Percentiles rank a stretch among this genome's conserved stretches.
Conservation (phyloP, 2,113 vertebrate genomes). For the Megaceryle torquata region DNA sequence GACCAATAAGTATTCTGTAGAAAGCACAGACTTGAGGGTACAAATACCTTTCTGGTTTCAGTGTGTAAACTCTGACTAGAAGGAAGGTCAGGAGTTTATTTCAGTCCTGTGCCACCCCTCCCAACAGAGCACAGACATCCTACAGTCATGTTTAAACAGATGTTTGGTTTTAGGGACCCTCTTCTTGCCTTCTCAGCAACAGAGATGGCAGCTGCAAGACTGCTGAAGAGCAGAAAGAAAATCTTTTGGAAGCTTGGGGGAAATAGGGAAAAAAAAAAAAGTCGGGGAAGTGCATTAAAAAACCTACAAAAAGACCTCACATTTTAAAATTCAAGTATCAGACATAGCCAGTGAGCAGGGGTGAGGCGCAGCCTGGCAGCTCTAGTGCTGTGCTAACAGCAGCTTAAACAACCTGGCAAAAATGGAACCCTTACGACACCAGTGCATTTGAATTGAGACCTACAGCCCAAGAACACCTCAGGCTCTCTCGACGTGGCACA, state of each 20-base stretch:
- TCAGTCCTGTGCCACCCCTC: not conserved
- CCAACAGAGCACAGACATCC: not conserved
- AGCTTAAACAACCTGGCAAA: not conserved
- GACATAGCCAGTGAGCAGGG: not conserved
- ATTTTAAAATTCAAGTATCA: not conserved
- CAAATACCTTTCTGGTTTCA: not conserved
- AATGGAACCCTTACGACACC: not conserved
- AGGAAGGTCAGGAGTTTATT: not conserved
- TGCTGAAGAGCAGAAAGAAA: not conserved
- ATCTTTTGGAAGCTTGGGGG: not conserved
- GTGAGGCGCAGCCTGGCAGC: not conserved
- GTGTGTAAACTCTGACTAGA: not conserved
- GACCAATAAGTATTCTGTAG: not conserved
- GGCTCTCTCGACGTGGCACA: not conserved
- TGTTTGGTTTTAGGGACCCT: not conserved
- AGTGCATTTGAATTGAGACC: not conserved
- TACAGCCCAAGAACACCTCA: not conserved
- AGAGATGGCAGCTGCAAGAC: not conserved
- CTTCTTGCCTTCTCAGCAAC: not conserved
- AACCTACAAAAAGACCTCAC: not conserved
- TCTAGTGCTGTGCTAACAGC: fast-evolving
- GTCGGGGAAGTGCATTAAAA: not conserved
- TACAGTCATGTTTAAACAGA: not conserved
- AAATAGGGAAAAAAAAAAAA: not conserved
- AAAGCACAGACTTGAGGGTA: not conserved